These are phyloP conservation scores for Delichon dasypus DNA, from an alignment of 2,797 vertebrate genomes.

Conservation along the genomic window DNA sequence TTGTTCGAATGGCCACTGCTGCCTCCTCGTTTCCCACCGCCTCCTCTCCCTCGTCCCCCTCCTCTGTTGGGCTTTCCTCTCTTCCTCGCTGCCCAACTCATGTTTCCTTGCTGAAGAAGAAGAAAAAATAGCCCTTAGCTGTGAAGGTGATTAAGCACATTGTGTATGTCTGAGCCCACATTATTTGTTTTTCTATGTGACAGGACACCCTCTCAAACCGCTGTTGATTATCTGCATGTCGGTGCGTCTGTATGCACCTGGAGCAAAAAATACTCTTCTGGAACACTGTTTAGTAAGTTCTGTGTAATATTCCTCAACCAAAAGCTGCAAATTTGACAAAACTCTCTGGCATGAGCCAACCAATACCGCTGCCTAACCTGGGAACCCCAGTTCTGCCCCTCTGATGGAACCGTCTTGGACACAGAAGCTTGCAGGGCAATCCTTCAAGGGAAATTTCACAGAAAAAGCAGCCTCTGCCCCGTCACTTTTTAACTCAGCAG, in stretches of 20 bases:
- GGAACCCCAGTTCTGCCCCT: background rate
- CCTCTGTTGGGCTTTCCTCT: constrained; percentile 78
- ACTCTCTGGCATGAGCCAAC: background rate
- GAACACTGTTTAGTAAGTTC: background rate
- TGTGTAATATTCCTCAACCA: background rate
- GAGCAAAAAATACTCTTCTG: background rate
- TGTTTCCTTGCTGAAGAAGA: constrained; percentile 54
- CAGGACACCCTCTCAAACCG: background rate
- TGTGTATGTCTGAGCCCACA: background rate
- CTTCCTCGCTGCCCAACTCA: constrained; percentile 73
- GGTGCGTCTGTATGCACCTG: background rate
- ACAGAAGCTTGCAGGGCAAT: background rate
- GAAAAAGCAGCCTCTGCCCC: background rate
- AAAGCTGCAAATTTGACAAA: background rate
- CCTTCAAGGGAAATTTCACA: background rate
- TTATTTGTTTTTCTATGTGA: background rate
- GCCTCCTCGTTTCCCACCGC: constrained; percentile 66
- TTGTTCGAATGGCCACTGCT: constrained; percentile 82
- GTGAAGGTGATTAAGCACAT: background rate
- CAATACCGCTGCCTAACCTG: background rate
- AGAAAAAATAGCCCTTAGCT: background rate
- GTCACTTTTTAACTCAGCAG: background rate
- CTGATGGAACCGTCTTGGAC: background rate
- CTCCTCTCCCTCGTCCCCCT: constrained; percentile 57
- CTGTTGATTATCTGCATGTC: background rate